phyloP scores from a whole-genome alignment of 1,140 invertebrate genomes.

The Hyphantria cunea region DNA sequence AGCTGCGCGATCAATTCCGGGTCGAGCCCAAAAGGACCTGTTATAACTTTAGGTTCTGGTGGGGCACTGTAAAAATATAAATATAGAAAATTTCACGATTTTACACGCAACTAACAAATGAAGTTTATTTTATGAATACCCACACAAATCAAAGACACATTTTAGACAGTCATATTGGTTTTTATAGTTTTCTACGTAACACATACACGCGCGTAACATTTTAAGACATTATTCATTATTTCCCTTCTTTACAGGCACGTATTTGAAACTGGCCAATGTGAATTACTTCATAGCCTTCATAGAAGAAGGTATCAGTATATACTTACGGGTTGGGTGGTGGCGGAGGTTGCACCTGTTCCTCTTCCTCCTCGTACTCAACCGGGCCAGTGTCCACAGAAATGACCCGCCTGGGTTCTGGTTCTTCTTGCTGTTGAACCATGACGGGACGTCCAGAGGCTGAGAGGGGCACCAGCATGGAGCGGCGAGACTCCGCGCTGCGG shows the following conservation, averaged over 20 bases:
- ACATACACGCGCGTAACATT: no score
- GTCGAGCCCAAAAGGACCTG: slow-evolving; percentile 88
- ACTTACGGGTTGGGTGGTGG: slow-evolving; percentile 54
- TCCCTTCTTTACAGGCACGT: no score
- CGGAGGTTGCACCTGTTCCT: slow-evolving; percentile 52
- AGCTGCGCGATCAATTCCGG: slow-evolving; percentile 84
- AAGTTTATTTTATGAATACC: no score
- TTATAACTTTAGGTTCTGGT: slow-evolving; percentile 58
- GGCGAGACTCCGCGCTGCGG: slow-evolving; percentile 78
- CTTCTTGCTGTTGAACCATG: slow-evolving; percentile 61
- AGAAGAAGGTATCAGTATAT: no score
- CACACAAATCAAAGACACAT: no score
- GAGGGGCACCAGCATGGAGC: slow-evolving; percentile 60
- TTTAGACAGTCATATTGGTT: no score
- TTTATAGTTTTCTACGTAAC: no score
- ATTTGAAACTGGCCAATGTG: no score
- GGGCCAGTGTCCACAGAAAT: slow-evolving; percentile 59
- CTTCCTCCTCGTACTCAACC: slow-evolving; percentile 63
- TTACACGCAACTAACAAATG: not conserved
- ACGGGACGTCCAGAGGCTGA: slow-evolving; percentile 72
- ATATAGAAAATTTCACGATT: not conserved
- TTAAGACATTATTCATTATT: no score
- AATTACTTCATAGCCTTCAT: no score
- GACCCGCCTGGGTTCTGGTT: slow-evolving; percentile 42
- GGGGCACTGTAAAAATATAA: slow-evolving; percentile 33